Conservation (phyloP, 2,113 vertebrate genomes). For the Irena cyanogastra region DNA sequence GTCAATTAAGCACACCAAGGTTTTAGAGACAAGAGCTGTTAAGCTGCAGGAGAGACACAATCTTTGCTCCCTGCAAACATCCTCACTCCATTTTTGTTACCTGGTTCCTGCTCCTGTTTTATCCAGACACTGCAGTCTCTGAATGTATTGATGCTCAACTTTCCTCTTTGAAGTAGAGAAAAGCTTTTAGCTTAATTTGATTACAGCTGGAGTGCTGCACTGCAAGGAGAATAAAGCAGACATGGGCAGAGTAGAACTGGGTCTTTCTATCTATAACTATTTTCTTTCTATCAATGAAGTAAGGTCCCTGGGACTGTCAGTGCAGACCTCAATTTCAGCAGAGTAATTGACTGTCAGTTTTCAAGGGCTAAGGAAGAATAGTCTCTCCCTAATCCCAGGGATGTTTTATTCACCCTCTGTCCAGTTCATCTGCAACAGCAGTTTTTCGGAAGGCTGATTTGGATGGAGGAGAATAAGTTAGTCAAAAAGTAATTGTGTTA, state of each 20-base stretch:
- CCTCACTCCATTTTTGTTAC: background rate
- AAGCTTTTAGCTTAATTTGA: background rate
- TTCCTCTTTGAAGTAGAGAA: background rate
- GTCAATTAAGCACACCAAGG: background rate
- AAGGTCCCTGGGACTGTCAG: background rate
- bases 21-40: background rate
- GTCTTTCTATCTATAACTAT: background rate
- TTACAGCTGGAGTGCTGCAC: background rate
- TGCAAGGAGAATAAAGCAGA: background rate
- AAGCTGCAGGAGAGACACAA: background rate
- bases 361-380: background rate
- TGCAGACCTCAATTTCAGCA: background rate
- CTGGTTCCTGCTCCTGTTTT: background rate
- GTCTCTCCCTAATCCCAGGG: background rate
- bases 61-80: background rate
- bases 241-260: background rate
- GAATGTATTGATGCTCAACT: background rate
- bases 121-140: background rate
- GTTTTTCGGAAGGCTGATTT: background rate
- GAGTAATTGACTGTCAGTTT: background rate
- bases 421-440: background rate
- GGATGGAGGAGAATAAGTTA: background rate
- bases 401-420: background rate
- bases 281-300: background rate
- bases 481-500: background rate